Conservation (phyloP, 2,888 invertebrate genomes). For the Beris chalybata region DNA sequence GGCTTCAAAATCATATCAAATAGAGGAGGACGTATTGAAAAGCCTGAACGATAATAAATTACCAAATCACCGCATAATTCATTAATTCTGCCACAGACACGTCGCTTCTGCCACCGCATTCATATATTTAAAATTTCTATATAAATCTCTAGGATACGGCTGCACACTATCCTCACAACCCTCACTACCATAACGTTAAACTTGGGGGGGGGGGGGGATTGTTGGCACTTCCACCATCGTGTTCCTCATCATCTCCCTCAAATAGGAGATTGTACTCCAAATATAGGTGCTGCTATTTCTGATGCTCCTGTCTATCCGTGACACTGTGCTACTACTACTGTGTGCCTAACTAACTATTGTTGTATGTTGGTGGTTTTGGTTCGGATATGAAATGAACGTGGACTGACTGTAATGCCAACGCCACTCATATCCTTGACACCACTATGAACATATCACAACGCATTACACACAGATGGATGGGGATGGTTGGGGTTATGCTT, state of each 20-base stretch:
- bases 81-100: slow-evolving; percentile 39
- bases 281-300: not conserved
- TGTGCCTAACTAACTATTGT: too few species aligned
- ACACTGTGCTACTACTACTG: too few species aligned
- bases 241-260: too few species aligned
- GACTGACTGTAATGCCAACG: too few species aligned
- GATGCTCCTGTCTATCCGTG: not conserved
- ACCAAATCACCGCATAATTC: slow-evolving; percentile 40
- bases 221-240: too few species aligned
- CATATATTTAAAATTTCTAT: slow-evolving; percentile 37
- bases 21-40: slow-evolving; percentile 31
- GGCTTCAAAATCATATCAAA: slow-evolving; percentile 19
- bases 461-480: slow-evolving; percentile 28
- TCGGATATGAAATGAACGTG: too few species aligned
- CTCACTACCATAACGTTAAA: not conserved
- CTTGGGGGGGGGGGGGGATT: too few species aligned
- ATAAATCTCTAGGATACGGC: slow-evolving; percentile 33
- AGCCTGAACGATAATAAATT: slow-evolving; percentile 38
- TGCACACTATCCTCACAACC: not conserved
- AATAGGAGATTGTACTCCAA: too few species aligned
- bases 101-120: slow-evolving; percentile 34
- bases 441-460: slow-evolving; percentile 20
- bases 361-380: too few species aligned
- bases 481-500: slow-evolving; percentile 28
- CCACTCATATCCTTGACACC: slow-evolving; percentile 21